Evolutionary conservation across 2,888 invertebrate species (phyloP).

Genomic region (Lasius platythorax): DNA sequence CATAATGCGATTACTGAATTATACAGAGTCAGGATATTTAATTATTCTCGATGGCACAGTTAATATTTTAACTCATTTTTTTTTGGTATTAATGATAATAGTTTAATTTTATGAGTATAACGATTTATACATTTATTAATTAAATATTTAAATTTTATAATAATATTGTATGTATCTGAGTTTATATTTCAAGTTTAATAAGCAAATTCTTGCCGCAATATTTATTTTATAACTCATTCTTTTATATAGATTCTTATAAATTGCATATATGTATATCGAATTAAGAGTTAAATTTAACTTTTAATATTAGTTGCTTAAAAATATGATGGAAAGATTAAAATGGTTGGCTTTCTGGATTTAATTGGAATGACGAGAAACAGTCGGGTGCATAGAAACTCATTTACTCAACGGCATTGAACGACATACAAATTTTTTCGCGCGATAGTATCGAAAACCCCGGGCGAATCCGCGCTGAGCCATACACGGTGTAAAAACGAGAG

Average conservation of each 20-base stretch:
- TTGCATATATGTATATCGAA: background rate
- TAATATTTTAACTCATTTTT: slow-evolving; percentile 20
- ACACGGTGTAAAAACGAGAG: slow-evolving; percentile 30
- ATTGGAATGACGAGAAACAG: background rate
- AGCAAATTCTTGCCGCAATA: background rate
- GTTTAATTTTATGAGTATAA: slow-evolving; percentile 1
- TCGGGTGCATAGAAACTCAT: slow-evolving; percentile 13
- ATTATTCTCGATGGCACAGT: slow-evolving; percentile 29
- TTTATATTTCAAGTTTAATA: slow-evolving; percentile 5
- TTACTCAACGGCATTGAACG: slow-evolving; percentile 17
- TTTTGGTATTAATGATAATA: slow-evolving; percentile 21
- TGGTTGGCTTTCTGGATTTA: slow-evolving; percentile 15
- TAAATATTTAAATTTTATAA: background rate
- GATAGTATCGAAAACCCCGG: slow-evolving; percentile 29
- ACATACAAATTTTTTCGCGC: slow-evolving; percentile 41
- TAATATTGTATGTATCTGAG: background rate
- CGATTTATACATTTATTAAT: slow-evolving; percentile 36
- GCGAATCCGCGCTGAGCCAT: slow-evolving; percentile 36
- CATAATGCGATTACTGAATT: slow-evolving; percentile 39
- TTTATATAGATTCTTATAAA: background rate
- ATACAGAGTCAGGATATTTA: slow-evolving; percentile 28
- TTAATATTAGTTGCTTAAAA: slow-evolving; percentile 16
- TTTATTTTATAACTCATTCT: background rate
- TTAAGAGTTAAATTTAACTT: slow-evolving; percentile 9
- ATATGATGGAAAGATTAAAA: slow-evolving; percentile 7